Percentiles rank a stretch among this genome's conserved stretches.
phyloP scores from a whole-genome alignment of 2,113 vertebrate species.

The Gasterosteus nipponicus region DNA sequence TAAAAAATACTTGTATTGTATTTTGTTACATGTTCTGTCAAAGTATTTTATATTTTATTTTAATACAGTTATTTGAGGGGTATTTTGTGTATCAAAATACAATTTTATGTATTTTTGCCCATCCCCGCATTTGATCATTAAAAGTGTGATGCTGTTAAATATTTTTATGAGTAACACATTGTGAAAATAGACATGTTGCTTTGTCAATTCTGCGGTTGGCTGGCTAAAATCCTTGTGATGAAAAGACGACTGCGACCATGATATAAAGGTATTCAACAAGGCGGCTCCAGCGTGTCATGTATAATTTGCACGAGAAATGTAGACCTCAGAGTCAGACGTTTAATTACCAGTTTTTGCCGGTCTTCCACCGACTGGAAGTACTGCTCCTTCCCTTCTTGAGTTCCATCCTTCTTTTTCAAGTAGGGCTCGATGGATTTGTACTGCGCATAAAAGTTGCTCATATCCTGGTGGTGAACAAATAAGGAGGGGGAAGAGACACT shows the following conservation, averaged over 20 bases:
- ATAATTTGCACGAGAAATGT: neutral
- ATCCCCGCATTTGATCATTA: neutral
- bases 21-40: no score
- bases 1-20: no score
- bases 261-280: neutral
- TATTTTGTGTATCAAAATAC: no score
- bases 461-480: slow-evolving; percentile 80
- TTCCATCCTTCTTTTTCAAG: slow-evolving; percentile 92
- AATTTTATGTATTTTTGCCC: no score
- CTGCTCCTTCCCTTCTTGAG: slow-evolving; percentile 88
- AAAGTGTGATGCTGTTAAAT: neutral
- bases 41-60: no score
- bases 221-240: neutral
- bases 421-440: slow-evolving; percentile 96
- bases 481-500: neutral
- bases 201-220: neutral
- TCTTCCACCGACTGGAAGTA: slow-evolving; percentile 93
- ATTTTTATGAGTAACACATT: neutral
- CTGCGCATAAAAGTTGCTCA: slow-evolving; percentile 97
- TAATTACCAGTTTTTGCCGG: slow-evolving; percentile 90
- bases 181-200: neutral
- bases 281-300: neutral
- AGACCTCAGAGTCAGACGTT: neutral
- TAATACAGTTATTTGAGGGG: no score
- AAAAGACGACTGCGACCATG: neutral